These are phyloP conservation scores for Serilophus lunatus DNA, from an alignment of 2,113 vertebrate genomes.

Conservation along the genomic window DNA sequence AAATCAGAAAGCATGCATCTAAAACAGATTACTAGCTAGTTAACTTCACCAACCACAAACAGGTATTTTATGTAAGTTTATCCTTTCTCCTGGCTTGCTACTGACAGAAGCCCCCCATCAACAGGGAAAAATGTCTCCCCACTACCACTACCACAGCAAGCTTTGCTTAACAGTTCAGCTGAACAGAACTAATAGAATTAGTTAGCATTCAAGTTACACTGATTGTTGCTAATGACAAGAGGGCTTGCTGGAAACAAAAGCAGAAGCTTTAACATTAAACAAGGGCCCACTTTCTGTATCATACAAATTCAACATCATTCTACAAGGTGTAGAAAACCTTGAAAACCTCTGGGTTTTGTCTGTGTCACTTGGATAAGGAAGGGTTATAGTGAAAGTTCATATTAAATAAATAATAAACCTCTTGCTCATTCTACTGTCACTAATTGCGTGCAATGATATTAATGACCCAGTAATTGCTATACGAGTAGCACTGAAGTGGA, in stretches of 20 bases:
- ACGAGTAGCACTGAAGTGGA: conserved; percentile 74
- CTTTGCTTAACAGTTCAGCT: conserved; percentile 44
- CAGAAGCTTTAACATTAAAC: not conserved
- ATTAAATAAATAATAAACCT: conserved; percentile 51
- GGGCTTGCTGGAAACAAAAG: not conserved
- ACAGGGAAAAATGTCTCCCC: not conserved
- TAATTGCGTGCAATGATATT: conserved; percentile 85
- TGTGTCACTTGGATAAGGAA: conserved; percentile 23
- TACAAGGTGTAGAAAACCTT: not conserved
- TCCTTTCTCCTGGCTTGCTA: not conserved
- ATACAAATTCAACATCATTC: not conserved
- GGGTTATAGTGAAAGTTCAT: conserved; percentile 56
- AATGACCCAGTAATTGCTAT: conserved; percentile 79
- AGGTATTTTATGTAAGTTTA: not conserved
- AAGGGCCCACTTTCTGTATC: not conserved
- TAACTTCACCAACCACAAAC: conserved; percentile 38
- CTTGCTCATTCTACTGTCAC: conserved; percentile 65
- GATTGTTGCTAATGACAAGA: conserved; percentile 13
- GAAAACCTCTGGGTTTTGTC: not conserved
- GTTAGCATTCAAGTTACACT: conserved; percentile 23
- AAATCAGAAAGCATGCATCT: conserved; percentile 27
- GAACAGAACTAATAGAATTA: conserved; percentile 53
- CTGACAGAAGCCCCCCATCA: not conserved
- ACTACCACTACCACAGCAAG: not conserved
- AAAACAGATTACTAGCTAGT: conserved; percentile 47